These are phyloP conservation scores for Netta rufina DNA, from an alignment of 2,797 vertebrate species.

Conservation along the genomic window DNA sequence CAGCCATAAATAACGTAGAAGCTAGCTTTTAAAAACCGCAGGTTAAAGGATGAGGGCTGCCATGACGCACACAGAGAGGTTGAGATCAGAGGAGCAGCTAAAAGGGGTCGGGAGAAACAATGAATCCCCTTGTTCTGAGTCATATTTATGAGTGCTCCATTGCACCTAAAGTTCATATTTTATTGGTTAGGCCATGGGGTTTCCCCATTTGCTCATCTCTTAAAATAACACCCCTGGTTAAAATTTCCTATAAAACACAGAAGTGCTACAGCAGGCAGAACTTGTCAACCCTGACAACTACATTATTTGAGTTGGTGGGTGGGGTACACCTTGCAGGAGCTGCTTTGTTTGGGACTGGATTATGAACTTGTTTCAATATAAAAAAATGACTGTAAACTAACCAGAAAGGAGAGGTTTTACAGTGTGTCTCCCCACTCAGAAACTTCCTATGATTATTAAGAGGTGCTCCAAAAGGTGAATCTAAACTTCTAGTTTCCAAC, in stretches of 20 bases:
- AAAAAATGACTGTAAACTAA: background rate
- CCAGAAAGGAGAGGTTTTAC: background rate
- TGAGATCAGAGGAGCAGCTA: conserved; percentile 79
- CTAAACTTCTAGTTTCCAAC: background rate
- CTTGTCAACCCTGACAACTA: conserved; percentile 69
- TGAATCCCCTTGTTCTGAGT: conserved; percentile 79
- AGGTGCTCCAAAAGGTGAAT: background rate
- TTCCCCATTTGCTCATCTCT: conserved; percentile 83
- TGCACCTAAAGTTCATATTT: conserved; percentile 83
- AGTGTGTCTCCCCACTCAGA: background rate
- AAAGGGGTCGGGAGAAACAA: conserved; percentile 75
- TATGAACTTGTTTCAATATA: conserved; percentile 34
- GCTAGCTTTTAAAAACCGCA: conserved; percentile 78
- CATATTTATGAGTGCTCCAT: conserved; percentile 81
- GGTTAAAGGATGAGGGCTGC: conserved; percentile 78
- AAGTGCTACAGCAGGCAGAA: conserved; percentile 60
- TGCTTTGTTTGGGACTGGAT: conserved; percentile 43
- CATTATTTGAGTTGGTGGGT: conserved; percentile 67
- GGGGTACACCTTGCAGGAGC: background rate
- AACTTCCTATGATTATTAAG: background rate
- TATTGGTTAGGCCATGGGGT: conserved; percentile 77
- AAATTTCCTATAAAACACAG: conserved; percentile 75
- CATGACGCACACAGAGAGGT: conserved; percentile 74
- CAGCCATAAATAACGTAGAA: conserved; percentile 81
- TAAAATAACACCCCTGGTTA: conserved; percentile 80